phyloP scores from a whole-genome alignment of 2,113 vertebrate species.

The Myotis davidii region DNA sequence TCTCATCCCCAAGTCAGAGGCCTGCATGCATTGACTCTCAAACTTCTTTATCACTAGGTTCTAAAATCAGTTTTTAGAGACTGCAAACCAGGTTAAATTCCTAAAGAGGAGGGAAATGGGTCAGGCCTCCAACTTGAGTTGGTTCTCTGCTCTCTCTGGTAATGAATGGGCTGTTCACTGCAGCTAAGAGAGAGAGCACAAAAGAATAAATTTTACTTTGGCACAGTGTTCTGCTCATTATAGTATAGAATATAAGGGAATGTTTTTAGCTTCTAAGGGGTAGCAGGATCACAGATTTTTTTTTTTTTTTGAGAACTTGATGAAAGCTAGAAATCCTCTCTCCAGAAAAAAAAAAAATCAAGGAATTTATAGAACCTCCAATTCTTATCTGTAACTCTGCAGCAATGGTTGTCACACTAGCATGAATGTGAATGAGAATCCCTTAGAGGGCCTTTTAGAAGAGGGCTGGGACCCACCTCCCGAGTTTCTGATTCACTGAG shows the following conservation, averaged over 20 bases:
- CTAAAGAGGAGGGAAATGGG: neutral
- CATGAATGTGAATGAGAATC: neutral
- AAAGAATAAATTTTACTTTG: neutral
- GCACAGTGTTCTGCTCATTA: neutral
- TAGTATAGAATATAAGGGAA: neutral
- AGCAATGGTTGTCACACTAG: neutral
- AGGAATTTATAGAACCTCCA: neutral
- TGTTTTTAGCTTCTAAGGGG: neutral
- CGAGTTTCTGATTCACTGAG: neutral
- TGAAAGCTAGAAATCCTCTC: neutral
- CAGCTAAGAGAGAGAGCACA: neutral
- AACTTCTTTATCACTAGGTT: neutral
- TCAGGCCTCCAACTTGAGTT: neutral
- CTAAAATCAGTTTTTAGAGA: conserved; percentile 28
- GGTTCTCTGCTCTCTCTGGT: neutral
- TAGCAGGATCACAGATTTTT: neutral
- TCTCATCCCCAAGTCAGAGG: neutral
- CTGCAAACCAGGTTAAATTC: conserved; percentile 16
- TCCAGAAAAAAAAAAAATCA: neutral
- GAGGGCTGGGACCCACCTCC: neutral
- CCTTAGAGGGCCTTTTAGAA: neutral
- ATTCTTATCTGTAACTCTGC: neutral
- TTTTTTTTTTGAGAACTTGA: conserved; percentile 23
- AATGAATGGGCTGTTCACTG: neutral
- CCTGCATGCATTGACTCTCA: neutral